phyloP scores from a whole-genome alignment of 2,888 invertebrate genomes.

The Callinectes sapidus region DNA sequence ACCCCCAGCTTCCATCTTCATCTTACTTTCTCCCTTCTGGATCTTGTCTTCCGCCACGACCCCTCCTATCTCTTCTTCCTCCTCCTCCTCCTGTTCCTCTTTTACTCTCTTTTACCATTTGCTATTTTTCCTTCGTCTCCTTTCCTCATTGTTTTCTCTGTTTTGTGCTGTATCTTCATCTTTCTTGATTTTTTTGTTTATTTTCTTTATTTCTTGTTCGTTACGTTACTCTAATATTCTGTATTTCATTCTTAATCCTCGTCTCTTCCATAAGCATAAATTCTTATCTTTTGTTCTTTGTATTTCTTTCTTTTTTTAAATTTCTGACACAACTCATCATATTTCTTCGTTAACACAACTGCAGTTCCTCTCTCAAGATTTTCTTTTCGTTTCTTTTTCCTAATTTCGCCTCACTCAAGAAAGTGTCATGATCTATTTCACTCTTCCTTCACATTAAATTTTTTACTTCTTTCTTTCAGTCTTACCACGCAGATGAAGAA shows the following conservation, averaged over 20 bases:
- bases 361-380: neutral
- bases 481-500: neutral
- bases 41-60: slow-evolving; percentile 5
- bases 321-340: neutral
- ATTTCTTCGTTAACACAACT: neutral
- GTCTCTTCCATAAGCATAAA: neutral
- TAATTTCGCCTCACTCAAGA: neutral
- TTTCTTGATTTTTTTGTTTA: neutral
- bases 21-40: slow-evolving; percentile 34
- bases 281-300: neutral
- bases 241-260: neutral
- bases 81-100: neutral
- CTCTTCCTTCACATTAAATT: neutral
- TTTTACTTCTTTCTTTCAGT: neutral
- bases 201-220: neutral
- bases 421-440: neutral
- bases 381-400: neutral
- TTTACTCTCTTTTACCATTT: neutral
- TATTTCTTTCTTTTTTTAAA: neutral
- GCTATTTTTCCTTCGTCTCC: neutral
- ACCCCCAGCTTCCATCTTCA: slow-evolving; percentile 7
- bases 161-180: neutral
- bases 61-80: neutral
- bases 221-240: neutral
- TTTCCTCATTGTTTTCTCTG: neutral